Conservation (phyloP, 2,888 invertebrate species). For the Agonopterix arenella region DNA sequence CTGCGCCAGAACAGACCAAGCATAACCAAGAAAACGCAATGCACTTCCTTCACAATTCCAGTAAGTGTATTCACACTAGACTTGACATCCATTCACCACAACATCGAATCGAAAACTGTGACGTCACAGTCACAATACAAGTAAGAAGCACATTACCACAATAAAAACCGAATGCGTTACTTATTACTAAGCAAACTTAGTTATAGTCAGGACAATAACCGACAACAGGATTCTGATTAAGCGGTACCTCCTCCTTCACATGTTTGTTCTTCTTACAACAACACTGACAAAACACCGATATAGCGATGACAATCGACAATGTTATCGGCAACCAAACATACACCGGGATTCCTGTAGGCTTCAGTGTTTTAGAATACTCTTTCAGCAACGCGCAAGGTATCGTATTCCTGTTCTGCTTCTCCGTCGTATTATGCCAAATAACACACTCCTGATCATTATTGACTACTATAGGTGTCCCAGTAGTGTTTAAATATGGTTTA, state of each 20-base stretch:
- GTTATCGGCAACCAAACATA: constrained; percentile 59
- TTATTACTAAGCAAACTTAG: neutral
- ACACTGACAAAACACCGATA: constrained; percentile 45
- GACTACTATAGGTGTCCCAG: constrained; percentile 36
- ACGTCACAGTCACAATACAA: no score
- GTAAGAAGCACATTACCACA: no score
- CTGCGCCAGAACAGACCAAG: no score
- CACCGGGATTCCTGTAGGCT: constrained; percentile 47
- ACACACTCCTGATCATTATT: constrained; percentile 51
- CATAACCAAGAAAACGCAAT: no score
- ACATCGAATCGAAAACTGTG: no score
- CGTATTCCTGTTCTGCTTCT: constrained; percentile 34
- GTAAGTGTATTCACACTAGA: no score
- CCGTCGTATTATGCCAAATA: constrained; percentile 56
- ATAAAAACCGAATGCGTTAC: no score
- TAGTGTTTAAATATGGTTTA: constrained; percentile 33
- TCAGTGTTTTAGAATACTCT: constrained; percentile 55
- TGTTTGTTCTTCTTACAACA: constrained; percentile 38
- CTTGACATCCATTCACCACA: no score
- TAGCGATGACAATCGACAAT: constrained; percentile 35
- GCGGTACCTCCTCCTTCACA: constrained; percentile 36
- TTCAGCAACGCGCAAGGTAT: constrained; percentile 55
- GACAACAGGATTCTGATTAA: constrained; percentile 33
- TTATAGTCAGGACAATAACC: constrained; percentile 40
- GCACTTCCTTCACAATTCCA: no score